A percentile compares a stretch with the other conserved stretches of the same genome.
These are phyloP conservation scores for Pelodytes ibericus DNA, from an alignment of 2,797 vertebrate genomes.

Conservation along the genomic window DNA sequence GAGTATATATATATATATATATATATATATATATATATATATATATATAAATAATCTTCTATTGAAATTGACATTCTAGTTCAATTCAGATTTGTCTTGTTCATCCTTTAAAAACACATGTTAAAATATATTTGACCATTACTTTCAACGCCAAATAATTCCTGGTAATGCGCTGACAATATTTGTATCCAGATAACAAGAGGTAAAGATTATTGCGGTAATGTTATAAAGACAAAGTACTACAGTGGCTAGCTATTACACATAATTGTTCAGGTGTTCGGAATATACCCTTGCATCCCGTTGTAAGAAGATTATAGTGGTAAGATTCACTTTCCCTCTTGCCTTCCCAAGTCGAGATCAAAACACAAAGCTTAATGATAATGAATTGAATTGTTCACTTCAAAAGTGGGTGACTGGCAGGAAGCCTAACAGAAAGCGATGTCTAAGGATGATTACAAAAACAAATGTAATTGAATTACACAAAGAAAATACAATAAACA, in stretches of 20 bases:
- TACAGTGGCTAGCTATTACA: constrained; percentile 59
- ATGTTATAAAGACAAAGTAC: constrained; percentile 60
- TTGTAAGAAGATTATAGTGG: constrained; percentile 59
- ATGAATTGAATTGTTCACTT: constrained; percentile 77
- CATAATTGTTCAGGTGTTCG: constrained; percentile 68
- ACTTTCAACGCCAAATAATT: too few species aligned
- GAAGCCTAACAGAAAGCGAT: constrained; percentile 66
- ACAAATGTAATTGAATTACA: constrained; percentile 76
- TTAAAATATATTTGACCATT: too few species aligned
- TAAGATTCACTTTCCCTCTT: constrained; percentile 63
- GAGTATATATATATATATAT: too few species aligned
- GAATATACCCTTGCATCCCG: constrained; percentile 59
- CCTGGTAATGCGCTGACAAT: background rate
- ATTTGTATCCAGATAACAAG: too few species aligned
- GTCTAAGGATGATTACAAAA: constrained; percentile 67
- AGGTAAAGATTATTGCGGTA: background rate
- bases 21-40: too few species aligned
- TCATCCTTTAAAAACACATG: too few species aligned
- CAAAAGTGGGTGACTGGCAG: constrained; percentile 71
- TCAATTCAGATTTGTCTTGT: too few species aligned
- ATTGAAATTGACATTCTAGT: too few species aligned
- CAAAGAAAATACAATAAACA: constrained; percentile 77
- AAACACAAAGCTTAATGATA: constrained; percentile 72
- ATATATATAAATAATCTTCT: too few species aligned
- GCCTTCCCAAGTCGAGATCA: constrained; percentile 67